A percentile compares a stretch with the other conserved stretches of the same genome.
These are phyloP conservation scores for Deilephila elpenor DNA, from an alignment of 2,888 invertebrate genomes.

Conservation along the genomic window DNA sequence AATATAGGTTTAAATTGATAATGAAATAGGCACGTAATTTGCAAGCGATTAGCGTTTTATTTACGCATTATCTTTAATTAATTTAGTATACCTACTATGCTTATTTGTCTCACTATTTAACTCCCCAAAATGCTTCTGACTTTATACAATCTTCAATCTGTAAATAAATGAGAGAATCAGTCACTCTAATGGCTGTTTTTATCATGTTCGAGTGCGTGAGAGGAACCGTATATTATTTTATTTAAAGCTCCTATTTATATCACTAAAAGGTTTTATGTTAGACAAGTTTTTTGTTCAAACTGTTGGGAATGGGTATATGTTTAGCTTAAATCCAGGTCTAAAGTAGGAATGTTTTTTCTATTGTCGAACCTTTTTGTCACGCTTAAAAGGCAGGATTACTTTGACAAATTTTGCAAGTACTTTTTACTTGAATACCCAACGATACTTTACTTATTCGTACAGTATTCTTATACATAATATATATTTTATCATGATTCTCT, in stretches of 20 bases:
- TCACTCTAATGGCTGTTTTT: conserved; percentile 19
- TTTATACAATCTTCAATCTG: conserved; percentile 2
- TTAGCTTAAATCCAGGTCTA: background rate
- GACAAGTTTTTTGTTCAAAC: background rate
- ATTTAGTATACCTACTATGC: background rate
- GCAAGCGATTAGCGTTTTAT: too few relatives aligned
- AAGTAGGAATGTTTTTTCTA: too few relatives aligned
- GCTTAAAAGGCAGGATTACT: too few relatives aligned
- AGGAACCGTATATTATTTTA: background rate
- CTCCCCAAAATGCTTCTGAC: background rate
- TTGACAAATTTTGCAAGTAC: too few relatives aligned
- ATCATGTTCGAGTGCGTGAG: conserved; percentile 10
- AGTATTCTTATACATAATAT: too few relatives aligned
- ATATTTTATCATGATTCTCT: too few relatives aligned
- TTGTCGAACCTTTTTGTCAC: too few relatives aligned
- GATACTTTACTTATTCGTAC: too few relatives aligned
- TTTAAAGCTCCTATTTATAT: background rate
- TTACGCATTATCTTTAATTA: background rate
- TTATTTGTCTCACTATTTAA: background rate
- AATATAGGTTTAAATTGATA: too few relatives aligned
- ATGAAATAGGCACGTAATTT: too few relatives aligned
- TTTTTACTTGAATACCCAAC: too few relatives aligned
- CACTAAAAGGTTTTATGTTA: conserved; percentile 1
- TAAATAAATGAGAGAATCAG: conserved; percentile 10
- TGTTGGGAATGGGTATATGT: background rate